Conservation (phyloP, 2,113 vertebrate genomes). For the Gorsachius goisagi region DNA sequence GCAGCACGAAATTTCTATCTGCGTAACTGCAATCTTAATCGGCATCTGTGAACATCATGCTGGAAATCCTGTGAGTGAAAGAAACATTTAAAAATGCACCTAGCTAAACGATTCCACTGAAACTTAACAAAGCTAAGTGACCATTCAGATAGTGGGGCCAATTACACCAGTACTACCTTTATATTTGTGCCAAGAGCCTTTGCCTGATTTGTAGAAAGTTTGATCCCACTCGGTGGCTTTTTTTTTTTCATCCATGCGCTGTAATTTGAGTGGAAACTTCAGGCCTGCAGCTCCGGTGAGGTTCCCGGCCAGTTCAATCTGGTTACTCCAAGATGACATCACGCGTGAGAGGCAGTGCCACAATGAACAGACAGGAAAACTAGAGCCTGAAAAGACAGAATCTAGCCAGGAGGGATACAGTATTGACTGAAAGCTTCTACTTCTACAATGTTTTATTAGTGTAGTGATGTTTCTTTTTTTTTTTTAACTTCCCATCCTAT, state of each 20-base stretch:
- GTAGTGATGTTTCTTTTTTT: not conserved
- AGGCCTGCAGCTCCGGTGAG: slow-evolving; percentile 71
- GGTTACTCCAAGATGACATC: slow-evolving; percentile 85
- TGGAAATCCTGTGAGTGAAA: not conserved
- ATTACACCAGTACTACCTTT: not conserved
- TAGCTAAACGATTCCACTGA: not conserved
- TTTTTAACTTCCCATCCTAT: not conserved
- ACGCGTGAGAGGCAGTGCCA: slow-evolving; percentile 66
- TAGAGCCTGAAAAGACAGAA: not conserved
- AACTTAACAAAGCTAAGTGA: not conserved
- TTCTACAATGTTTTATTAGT: not conserved
- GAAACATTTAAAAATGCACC: not conserved
- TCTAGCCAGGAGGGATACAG: not conserved
- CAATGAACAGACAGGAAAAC: not conserved
- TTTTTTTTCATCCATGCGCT: not conserved
- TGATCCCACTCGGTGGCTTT: not conserved
- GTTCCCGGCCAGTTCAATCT: slow-evolving; percentile 85
- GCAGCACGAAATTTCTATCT: not conserved
- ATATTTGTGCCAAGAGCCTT: not conserved
- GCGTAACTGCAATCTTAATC: rapidly evolving
- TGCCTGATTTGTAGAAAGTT: not conserved
- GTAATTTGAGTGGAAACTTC: slow-evolving; percentile 85
- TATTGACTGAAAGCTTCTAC: not conserved
- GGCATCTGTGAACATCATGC: not conserved
- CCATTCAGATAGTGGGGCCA: not conserved